Evolutionary conservation across 2,797 vertebrate genomes (phyloP).

Genomic region (Discoglossus pictus): DNA sequence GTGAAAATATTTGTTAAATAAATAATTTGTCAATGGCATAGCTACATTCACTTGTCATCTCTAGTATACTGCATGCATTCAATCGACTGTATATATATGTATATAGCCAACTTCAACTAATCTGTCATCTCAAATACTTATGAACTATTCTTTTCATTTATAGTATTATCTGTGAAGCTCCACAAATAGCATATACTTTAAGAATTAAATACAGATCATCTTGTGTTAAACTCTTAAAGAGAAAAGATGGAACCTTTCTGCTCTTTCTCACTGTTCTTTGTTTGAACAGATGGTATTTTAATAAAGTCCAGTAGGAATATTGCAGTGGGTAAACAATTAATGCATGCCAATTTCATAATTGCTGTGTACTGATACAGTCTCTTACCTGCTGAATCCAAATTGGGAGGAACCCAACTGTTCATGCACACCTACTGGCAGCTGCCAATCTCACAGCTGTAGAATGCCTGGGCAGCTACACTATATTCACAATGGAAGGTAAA

Average conservation of each 20-base stretch:
- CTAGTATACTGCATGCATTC: too few relatives aligned
- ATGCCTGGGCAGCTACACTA: conserved; percentile 73
- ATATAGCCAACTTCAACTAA: too few relatives aligned
- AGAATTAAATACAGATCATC: too few relatives aligned
- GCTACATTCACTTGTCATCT: too few relatives aligned
- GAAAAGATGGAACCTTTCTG: conserved; percentile 51
- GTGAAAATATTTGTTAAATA: too few relatives aligned
- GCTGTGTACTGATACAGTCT: conserved; percentile 96
- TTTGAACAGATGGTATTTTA: conserved; percentile 99
- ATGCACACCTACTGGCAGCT: conserved; percentile 78
- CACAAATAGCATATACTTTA: too few relatives aligned
- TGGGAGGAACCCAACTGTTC: conserved; percentile 77
- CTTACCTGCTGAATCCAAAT: conserved; percentile 89
- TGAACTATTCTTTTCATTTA: too few relatives aligned
- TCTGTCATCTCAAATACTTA: too few relatives aligned
- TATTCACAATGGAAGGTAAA: conserved; percentile 72
- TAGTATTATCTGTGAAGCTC: too few relatives aligned
- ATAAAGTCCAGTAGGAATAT: conserved; percentile 99
- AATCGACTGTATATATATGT: too few relatives aligned
- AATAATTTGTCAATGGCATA: too few relatives aligned
- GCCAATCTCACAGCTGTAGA: conserved; percentile 92
- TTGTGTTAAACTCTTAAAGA: conserved; percentile 5
- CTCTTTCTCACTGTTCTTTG: conserved; percentile 74
- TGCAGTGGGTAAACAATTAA: conserved; percentile 98
- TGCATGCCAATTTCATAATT: conserved; percentile 99